Percentiles rank a stretch among this genome's conserved stretches.
These are phyloP conservation scores for Drosophila nr. perissopoda DNA, from an alignment of 2,888 invertebrate genomes.

Conservation along the genomic window DNA sequence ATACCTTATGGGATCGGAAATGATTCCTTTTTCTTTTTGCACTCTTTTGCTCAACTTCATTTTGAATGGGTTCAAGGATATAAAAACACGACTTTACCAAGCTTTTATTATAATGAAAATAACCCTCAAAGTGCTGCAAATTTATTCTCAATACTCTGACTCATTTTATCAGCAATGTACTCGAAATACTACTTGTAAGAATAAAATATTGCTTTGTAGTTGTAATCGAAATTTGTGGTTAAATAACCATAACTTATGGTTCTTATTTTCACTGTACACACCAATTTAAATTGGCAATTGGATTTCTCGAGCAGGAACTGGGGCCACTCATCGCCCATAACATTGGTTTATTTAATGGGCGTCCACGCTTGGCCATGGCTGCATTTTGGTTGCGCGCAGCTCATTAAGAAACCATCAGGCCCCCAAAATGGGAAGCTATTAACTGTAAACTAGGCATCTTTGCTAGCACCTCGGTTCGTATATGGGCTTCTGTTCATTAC, in stretches of 20 bases:
- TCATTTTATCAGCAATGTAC: background rate
- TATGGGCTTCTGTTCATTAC: conserved; percentile 1
- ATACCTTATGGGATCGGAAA: background rate
- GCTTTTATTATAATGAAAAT: background rate
- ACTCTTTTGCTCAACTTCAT: background rate
- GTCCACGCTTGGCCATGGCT: conserved; percentile 40
- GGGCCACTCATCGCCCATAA: conserved; percentile 17
- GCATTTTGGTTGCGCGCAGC: conserved; percentile 51
- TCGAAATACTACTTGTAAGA: background rate
- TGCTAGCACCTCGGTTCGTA: conserved; percentile 22
- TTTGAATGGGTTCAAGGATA: background rate
- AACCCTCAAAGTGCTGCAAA: too few species aligned
- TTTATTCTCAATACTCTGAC: background rate
- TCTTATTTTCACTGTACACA: conserved; percentile 28
- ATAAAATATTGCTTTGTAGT: background rate
- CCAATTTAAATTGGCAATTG: conserved; percentile 37
- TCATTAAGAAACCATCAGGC: conserved; percentile 74
- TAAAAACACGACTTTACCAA: too few species aligned
- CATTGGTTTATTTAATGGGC: conserved; percentile 54
- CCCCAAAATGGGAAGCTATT: conserved; percentile 31
- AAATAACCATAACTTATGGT: background rate
- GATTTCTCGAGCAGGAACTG: conserved; percentile 2
- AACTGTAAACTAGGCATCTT: conserved; percentile 31
- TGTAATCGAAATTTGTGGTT: background rate
- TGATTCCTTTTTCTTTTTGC: background rate